These are phyloP conservation scores for Rhabdornis inornatus DNA, from an alignment of 2,113 vertebrate species.

Conservation along the genomic window DNA sequence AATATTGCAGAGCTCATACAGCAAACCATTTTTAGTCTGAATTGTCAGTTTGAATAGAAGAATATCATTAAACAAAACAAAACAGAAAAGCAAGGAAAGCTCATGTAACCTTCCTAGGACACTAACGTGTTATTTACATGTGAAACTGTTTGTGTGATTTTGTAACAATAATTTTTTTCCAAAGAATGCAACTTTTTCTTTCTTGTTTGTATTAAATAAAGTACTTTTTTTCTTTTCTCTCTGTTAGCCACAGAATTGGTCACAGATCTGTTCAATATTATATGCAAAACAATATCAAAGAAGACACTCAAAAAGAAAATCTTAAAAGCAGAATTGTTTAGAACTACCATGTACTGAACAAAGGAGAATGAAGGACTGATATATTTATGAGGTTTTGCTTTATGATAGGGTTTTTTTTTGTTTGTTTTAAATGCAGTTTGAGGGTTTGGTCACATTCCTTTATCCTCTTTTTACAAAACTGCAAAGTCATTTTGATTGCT, in stretches of 20 bases:
- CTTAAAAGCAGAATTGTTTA: not conserved
- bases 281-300: not conserved
- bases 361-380: not conserved
- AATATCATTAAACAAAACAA: not conserved
- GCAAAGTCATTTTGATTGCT: not conserved
- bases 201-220: not conserved
- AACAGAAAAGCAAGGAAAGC: not conserved
- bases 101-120: not conserved
- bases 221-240: not conserved
- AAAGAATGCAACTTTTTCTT: not conserved
- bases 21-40: not conserved
- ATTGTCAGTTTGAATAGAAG: not conserved
- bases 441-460: not conserved
- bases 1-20: not conserved
- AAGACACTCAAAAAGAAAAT: not conserved
- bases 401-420: not conserved
- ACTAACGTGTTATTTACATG: not conserved
- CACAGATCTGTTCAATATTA: not conserved
- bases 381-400: not conserved
- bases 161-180: not conserved
- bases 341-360: not conserved
- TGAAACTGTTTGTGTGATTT: not conserved
- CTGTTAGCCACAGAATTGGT: not conserved
- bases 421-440: not conserved
- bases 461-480: not conserved